A percentile compares a stretch with the other conserved stretches of the same genome.
Evolutionary conservation across 1,140 invertebrate species (phyloP).

Genomic region (Ips typographus): DNA sequence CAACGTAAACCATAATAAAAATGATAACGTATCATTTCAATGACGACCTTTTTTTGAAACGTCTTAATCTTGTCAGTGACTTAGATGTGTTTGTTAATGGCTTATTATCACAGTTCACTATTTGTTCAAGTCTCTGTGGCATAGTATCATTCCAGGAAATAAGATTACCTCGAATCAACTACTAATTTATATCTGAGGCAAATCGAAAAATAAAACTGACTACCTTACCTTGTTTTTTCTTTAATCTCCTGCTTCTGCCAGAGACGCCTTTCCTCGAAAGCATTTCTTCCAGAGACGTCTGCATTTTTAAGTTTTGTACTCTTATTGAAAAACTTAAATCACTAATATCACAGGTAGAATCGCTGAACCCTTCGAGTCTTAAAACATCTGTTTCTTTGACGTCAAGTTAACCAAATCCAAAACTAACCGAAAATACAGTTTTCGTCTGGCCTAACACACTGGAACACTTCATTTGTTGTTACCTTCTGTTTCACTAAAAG

Average conservation of each 20-base stretch:
- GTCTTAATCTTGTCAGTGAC: constrained; percentile 1
- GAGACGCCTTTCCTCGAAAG: neutral
- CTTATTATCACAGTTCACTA: neutral
- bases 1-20: no score
- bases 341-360: constrained; percentile 29
- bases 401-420: neutral
- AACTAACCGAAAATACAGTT: constrained; percentile 1
- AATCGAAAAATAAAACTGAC: neutral
- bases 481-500: neutral
- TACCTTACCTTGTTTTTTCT: constrained; percentile 27
- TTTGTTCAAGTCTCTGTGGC: no score
- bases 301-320: neutral
- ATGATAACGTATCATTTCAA: no score
- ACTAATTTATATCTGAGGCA: no score
- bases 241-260: constrained; percentile 26
- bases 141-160: no score
- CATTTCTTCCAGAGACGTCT: neutral
- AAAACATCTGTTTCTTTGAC: no score
- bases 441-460: neutral
- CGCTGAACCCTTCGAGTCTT: no score
- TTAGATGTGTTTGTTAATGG: neutral
- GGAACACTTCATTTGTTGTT: constrained; percentile 15
- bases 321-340: constrained; percentile 17
- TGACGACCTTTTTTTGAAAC: neutral
- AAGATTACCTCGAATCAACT: no score